A percentile compares a stretch with the other conserved stretches of the same genome.
phyloP scores from a whole-genome alignment of 2,888 invertebrate genomes.

The Trachelus tabidus region DNA sequence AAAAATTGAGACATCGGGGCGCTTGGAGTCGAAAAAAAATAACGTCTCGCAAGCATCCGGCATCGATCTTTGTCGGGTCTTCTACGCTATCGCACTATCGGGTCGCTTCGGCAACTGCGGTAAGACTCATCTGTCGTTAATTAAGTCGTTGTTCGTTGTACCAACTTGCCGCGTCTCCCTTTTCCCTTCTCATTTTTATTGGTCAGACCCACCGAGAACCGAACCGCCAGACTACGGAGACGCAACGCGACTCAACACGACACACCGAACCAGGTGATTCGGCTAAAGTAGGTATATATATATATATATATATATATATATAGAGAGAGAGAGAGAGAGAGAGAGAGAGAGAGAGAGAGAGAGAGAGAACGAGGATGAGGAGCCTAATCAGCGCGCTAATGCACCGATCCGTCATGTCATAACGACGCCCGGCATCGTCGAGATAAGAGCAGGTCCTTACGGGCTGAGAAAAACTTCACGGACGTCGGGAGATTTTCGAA shows the following conservation, averaged over 20 bases:
- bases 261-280: neutral
- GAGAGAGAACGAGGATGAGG: neutral
- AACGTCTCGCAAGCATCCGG: neutral
- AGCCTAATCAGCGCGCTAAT: constrained; percentile 57
- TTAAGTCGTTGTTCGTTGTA: constrained; percentile 36
- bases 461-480: neutral
- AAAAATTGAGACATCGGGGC: constrained; percentile 6
- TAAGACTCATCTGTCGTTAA: constrained; percentile 33
- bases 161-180: constrained; percentile 10
- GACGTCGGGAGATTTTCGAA: neutral
- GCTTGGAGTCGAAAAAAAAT: constrained; percentile 11
- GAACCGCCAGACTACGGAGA: neutral
- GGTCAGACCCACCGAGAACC: neutral
- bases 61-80: constrained; percentile 6
- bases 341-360: too few relatives aligned
- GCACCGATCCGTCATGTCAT: constrained; percentile 60
- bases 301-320: too few relatives aligned
- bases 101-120: constrained; percentile 9
- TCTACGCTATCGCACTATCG: constrained; percentile 1
- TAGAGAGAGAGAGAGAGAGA: too few relatives aligned
- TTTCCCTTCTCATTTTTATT: constrained; percentile 15
- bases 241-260: neutral
- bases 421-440: constrained; percentile 27
- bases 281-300: neutral
- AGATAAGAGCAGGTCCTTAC: constrained; percentile 31